Evolutionary conservation across 2,113 vertebrate genomes (phyloP).

Genomic region (Silurus glanis): DNA sequence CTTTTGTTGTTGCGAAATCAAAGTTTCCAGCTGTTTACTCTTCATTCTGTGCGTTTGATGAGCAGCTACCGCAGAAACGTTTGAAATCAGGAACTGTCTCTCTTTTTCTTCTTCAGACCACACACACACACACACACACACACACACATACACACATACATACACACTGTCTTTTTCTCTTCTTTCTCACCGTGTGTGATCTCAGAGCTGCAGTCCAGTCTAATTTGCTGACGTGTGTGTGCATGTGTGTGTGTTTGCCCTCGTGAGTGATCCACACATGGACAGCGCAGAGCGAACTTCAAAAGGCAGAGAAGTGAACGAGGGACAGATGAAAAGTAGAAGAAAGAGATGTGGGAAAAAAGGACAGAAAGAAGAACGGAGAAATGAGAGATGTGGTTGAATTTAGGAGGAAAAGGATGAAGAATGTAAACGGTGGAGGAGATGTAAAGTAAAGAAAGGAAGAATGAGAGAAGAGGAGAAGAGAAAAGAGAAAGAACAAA

Average conservation of each 20-base stretch:
- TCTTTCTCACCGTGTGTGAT: constrained; percentile 1
- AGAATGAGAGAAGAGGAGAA: not conserved
- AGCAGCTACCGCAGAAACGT: constrained; percentile 33
- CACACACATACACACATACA: constrained; percentile 6
- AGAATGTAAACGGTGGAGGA: not conserved
- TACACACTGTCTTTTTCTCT: not conserved
- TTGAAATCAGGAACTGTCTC: constrained; percentile 23
- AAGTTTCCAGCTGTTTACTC: constrained; percentile 34
- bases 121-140: constrained; percentile 19
- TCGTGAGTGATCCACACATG: not conserved
- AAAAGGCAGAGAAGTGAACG: not conserved
- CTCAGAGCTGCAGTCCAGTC: not conserved
- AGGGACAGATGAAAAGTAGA: constrained; percentile 2
- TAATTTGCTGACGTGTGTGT: not conserved
- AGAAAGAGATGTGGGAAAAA: not conserved
- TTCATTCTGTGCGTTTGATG: constrained; percentile 20
- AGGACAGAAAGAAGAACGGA: not conserved
- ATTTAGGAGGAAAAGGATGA: not conserved
- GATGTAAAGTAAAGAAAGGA: no score
- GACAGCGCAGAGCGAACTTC: not conserved
- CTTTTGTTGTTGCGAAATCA: not conserved
- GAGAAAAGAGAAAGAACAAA: not conserved
- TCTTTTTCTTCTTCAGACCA: constrained; percentile 29
- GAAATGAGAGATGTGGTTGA: not conserved
- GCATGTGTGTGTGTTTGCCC: not conserved